Evolutionary conservation across 2,797 vertebrate species (phyloP).

Genomic region (Acestrorhynchus altus): DNA sequence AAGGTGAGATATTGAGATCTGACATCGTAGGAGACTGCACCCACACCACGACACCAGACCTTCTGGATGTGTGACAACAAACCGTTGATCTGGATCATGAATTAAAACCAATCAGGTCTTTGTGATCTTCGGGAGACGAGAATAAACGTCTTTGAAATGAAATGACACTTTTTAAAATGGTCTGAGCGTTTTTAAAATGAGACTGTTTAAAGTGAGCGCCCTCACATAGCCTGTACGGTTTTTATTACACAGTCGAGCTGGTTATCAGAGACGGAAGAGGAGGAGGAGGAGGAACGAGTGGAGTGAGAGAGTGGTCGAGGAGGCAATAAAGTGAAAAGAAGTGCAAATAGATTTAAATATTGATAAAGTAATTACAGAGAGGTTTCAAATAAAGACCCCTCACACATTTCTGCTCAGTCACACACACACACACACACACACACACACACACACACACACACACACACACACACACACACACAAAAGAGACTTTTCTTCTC

Average conservation of each 20-base stretch:
- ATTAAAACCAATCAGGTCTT: no score
- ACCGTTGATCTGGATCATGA: no score
- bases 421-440: neutral
- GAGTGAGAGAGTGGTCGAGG: neutral
- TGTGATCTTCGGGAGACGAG: neutral
- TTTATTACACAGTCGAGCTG: neutral
- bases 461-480: no score
- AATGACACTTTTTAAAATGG: neutral
- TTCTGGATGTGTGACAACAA: no score
- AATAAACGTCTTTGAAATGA: no score
- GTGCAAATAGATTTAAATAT: neutral
- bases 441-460: neutral
- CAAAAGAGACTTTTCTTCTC: neutral
- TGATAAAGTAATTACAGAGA: constrained; percentile 7
- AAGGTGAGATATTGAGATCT: no score
- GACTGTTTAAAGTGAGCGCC: neutral
- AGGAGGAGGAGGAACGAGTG: neutral
- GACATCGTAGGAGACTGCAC: no score
- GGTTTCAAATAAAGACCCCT: neutral
- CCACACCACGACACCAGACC: no score
- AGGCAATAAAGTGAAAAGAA: no score
- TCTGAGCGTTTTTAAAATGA: neutral
- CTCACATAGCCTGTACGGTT: neutral
- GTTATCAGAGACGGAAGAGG: neutral
- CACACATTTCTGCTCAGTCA: neutral